Evolutionary conservation across 2,888 invertebrate species (phyloP), one percentile per base, ranked within the genome.

Genomic region (Branchinecta sandiegonensis): DNA sequence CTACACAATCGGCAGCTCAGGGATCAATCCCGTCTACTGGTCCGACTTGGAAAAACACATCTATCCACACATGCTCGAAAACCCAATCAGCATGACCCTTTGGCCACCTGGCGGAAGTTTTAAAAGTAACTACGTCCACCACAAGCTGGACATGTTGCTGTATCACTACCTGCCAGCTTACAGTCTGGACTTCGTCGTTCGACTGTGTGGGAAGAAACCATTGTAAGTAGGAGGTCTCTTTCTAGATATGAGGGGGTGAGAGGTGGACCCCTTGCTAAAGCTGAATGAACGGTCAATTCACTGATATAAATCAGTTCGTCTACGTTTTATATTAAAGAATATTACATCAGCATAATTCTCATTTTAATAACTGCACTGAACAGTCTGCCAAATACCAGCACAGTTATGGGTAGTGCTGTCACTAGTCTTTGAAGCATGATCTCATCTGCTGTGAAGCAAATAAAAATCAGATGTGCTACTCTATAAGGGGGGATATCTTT

Each of bases 151-250:
- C 10, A 56, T 56, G 63, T n/a, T 56, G 17, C 63, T 56, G n/a
- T 56, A 56, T 73, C 90, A 91, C 74, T 84, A 89, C 76, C 74
- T 90, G 56, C 91, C 91, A 9, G 90, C 90, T 7, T 86, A 89
- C 74, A 79, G 90, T 47, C 89, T 91, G 70, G 91, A 91, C 75
- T 86, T 88, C 71, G 77, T 90, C 68, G 82, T 90, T 82, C 77
- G 89, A 46, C 77, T 89, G 68, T 84, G 88, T 73, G 82, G 86
- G 70, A 89, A 89, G 76, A 88, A 84, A 78, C 83, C 85, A 81
- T 93, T 87, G 93, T 93, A 80, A 88, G 89, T 84, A 74, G 67
- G n/a, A 63, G 17, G 47, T n/a, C 56, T n/a, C 46, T n/a, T 56
- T n/a, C 14, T n/a, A 56, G 5, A n/a, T 14, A 6, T n/a, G 56